Evolutionary conservation across 1,140 invertebrate species (phyloP).

Genomic region (Tetramorium parvispinum): DNA sequence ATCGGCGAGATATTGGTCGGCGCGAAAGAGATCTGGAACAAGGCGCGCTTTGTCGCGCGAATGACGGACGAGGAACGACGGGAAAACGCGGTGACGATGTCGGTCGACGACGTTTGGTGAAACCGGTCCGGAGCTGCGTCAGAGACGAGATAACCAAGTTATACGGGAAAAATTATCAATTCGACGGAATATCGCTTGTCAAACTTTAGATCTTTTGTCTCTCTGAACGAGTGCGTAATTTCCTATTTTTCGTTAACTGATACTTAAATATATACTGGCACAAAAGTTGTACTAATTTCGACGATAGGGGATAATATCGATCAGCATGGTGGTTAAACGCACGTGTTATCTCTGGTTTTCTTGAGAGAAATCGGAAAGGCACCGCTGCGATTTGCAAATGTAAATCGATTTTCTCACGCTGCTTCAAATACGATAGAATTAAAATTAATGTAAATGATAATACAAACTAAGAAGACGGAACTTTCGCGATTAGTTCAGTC

Average conservation of each 20-base stretch:
- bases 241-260: not conserved
- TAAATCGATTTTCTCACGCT: not conserved
- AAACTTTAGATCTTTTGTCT: not conserved
- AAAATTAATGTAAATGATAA: not conserved
- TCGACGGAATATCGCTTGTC: not conserved
- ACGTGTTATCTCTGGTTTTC: not conserved
- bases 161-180: not conserved
- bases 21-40: slow-evolving; percentile 56
- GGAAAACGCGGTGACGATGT: slow-evolving; percentile 22
- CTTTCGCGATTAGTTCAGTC: not conserved
- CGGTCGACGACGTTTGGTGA: not conserved
- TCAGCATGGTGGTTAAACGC: not conserved
- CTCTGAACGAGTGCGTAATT: not conserved
- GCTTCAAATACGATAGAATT: not conserved
- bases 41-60: slow-evolving; percentile 51
- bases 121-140: slow-evolving; percentile 3
- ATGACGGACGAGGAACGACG: slow-evolving; percentile 43
- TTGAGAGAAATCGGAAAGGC: not conserved
- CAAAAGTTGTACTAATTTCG: not conserved
- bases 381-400: not conserved
- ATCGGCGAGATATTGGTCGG: slow-evolving; percentile 69
- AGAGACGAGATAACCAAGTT: not conserved
- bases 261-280: not conserved
- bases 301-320: not conserved
- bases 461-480: not conserved